A percentile compares a stretch with the other conserved stretches of the same genome.
Conservation (phyloP, 2,113 vertebrate species). For the human (Homo sapiens) region GRCh38 chr18:63822501-63823000, state of each 20-base stretch:
- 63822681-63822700: neutral
- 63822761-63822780: neutral
- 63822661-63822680: neutral
- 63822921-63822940: neutral
- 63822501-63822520: neutral
- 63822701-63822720: neutral
- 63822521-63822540: neutral
- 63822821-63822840: neutral
- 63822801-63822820: neutral
- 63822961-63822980: neutral
- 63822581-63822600: neutral
- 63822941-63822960: neutral
- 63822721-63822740: neutral
- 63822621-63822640: neutral
- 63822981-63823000: neutral
- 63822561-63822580: neutral
- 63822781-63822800: neutral
- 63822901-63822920: neutral
- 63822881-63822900: neutral
- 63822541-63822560: accelerated
- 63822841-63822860: neutral
- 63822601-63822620: neutral
- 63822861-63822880: neutral
- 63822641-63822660: neutral
- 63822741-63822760: neutral